phyloP scores from a whole-genome alignment of 1,140 invertebrate genomes.

The Nebria ingens region DNA sequence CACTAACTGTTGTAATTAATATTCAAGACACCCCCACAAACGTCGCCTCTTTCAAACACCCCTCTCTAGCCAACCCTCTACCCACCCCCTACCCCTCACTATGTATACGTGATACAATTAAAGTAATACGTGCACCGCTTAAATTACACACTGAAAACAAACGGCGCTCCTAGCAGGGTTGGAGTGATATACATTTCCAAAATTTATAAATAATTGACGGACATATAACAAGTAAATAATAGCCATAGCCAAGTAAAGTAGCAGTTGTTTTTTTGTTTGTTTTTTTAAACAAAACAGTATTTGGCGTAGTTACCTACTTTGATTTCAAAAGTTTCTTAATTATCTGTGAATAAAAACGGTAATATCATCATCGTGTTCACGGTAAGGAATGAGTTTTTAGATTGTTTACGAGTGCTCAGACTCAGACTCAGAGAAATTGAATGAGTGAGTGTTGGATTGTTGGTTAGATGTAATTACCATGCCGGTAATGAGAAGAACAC shows the following conservation, averaged over 20 bases:
- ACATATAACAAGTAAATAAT: neutral
- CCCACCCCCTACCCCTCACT: neutral
- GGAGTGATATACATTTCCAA: neutral
- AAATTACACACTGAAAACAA: slow-evolving; percentile 1
- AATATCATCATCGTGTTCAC: neutral
- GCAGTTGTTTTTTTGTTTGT: neutral
- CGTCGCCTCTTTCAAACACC: neutral
- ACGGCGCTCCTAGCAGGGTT: neutral
- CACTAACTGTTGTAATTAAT: slow-evolving; percentile 11
- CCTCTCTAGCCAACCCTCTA: neutral
- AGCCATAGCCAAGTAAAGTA: neutral
- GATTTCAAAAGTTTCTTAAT: neutral
- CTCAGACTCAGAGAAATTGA: too few species aligned
- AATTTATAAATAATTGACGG: neutral
- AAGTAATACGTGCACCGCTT: slow-evolving; percentile 14
- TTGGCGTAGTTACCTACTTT: too few species aligned
- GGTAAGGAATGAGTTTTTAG: neutral
- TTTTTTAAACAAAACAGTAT: too few species aligned
- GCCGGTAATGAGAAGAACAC: neutral
- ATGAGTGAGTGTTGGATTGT: neutral
- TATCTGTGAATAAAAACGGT: neutral
- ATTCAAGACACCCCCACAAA: slow-evolving; percentile 5
- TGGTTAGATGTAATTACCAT: neutral
- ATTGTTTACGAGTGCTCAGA: too few species aligned
- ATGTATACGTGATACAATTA: slow-evolving; percentile 15